Base-by-base conservation (phyloP, 1,140 invertebrate species). In the Rhopalosiphum padi region DNA sequence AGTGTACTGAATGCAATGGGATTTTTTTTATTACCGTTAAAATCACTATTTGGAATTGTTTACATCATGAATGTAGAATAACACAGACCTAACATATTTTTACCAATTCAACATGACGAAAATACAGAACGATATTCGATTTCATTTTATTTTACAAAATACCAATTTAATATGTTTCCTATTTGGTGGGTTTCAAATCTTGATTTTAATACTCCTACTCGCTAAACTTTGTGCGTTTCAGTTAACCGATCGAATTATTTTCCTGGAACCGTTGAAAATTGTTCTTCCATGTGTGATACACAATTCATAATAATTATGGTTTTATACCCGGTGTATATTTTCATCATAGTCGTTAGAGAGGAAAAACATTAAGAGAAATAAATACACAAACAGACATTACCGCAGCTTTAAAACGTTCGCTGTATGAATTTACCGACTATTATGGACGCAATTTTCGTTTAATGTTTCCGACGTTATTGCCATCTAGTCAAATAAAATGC, bases 381-480 rank as follows among this genome's bases (percentile, higher is more conserved):
- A 90, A 90, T 90, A 68, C 89, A 68, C 89, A 46, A 68, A 68
- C 53, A 68, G 53, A 90, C 89, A 90, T 90, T 90, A 90, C 53
- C 15, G 25, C 37, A 68, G 89, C 37, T 68, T 90, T 68, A 43
- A 68, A 90, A 68, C 37, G 51, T 41, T 89, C 8, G 15, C 55
- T 23, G 89, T 68, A 90, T 68, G 89, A 90, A 90, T 90, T 68
- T 68, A 90, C 89, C 88, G n/a, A 89, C 46, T 53, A 37, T 55
- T 89, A 89, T 41, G 48, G 51, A 89, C 48, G 89, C 53, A 46
- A 90, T 68, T 90, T 90, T 90, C 89, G 53, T 68, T 68, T 90
- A 68, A 68, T 90, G 55, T 90, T 90, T 68, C 53, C 89, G 53
- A 23, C 89, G 37, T 90, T 90, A 90, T 90, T 90, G 55, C 89